These are phyloP conservation scores for Meriones unguiculatus DNA, from an alignment of 2,113 vertebrate species.

Conservation along the genomic window DNA sequence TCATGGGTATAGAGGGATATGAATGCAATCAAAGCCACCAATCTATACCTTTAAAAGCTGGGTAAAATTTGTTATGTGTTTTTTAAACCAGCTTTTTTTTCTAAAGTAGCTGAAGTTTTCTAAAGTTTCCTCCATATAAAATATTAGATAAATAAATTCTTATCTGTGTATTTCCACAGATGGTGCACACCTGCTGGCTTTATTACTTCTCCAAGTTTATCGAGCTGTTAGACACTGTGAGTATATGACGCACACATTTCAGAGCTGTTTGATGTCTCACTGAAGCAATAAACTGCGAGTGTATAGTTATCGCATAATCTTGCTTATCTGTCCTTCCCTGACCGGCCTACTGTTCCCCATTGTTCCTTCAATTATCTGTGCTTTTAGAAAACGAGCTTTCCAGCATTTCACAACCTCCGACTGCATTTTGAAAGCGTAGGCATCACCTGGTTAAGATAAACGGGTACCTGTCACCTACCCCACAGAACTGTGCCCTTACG, in stretches of 20 bases:
- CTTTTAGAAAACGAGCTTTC: conserved; percentile 28
- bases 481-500: neutral
- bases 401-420: conserved; percentile 1
- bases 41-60: neutral
- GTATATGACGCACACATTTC: conserved; percentile 79
- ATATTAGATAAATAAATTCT: neutral
- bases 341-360: neutral
- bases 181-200: conserved; percentile 96
- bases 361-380: conserved; percentile 32
- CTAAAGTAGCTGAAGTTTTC: neutral
- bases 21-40: neutral
- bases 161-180: conserved; percentile 87
- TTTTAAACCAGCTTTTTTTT: neutral
- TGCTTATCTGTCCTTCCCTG: conserved; percentile 11
- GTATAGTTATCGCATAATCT: conserved; percentile 8
- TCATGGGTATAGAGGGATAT: neutral
- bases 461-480: neutral
- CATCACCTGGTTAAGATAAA: neutral
- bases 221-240: conserved; percentile 98
- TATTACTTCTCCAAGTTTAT: conserved; percentile 99
- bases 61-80: conserved; percentile 11
- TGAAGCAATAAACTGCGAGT: conserved; percentile 41
- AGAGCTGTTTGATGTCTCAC: conserved; percentile 56
- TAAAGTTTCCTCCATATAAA: conserved; percentile 32
- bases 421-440: neutral